phyloP scores from a whole-genome alignment of 2,888 invertebrate species.

The Caenorhabditis afra region DNA sequence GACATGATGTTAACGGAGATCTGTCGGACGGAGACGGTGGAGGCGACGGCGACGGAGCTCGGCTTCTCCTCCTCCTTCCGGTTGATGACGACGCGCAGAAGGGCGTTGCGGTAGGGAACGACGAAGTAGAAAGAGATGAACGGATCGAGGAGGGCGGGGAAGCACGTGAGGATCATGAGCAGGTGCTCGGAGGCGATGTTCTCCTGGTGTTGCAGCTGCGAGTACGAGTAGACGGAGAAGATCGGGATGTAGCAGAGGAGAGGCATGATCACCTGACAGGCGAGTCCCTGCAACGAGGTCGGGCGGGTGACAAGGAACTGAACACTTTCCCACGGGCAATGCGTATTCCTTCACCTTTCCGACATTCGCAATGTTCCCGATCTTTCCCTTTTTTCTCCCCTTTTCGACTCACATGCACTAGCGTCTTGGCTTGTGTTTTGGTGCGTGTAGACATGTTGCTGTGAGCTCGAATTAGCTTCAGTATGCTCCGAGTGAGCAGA shows the following conservation, averaged over 20 bases:
- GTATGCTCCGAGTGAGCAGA: slow-evolving; percentile 41
- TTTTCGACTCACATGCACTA: slow-evolving; percentile 46
- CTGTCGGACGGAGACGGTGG: slow-evolving; percentile 37
- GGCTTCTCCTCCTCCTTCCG: slow-evolving; percentile 35
- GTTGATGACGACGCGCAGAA: slow-evolving; percentile 25
- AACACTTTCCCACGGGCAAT: not conserved
- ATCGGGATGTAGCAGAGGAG: slow-evolving; percentile 53
- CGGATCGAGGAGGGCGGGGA: slow-evolving; percentile 51
- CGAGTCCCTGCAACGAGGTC: slow-evolving; percentile 56
- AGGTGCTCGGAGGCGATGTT: slow-evolving; percentile 48
- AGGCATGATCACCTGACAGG: slow-evolving; percentile 53
- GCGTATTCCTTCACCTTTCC: not conserved
- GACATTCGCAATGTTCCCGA: not conserved
- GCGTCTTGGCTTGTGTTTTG: slow-evolving; percentile 53
- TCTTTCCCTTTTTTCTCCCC: slow-evolving; percentile 5
- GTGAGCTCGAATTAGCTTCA: slow-evolving; percentile 51
- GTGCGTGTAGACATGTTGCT: slow-evolving; percentile 51
- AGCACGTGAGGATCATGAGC: slow-evolving; percentile 42
- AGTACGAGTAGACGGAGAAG: slow-evolving; percentile 42
- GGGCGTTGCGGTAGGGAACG: slow-evolving; percentile 47
- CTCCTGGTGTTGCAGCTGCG: slow-evolving; percentile 40
- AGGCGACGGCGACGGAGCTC: slow-evolving; percentile 42
- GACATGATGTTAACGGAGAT: slow-evolving; percentile 15
- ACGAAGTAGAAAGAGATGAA: slow-evolving; percentile 53
- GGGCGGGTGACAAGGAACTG: not conserved